Conservation (phyloP, 1,140 invertebrate species). For the Drosophila subobscura region DNA sequence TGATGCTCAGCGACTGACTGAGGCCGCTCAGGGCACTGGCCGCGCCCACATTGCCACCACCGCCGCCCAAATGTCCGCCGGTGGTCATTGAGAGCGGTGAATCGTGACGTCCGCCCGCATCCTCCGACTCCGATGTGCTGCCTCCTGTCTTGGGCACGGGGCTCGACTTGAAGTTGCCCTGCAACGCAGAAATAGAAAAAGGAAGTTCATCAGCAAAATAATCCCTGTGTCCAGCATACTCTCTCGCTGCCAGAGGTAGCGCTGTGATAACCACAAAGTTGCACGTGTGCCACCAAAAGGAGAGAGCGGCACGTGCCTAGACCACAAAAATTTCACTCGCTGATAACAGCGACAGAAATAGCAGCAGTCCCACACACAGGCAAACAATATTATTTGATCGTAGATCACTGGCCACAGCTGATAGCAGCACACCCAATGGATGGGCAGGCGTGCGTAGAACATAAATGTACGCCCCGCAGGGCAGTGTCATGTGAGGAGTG, state of each 20-base stretch:
- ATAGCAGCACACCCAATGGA: conserved; percentile 15
- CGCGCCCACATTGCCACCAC: conserved; percentile 75
- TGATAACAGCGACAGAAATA: conserved; percentile 38
- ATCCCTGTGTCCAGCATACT: neutral
- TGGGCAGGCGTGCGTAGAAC: no score
- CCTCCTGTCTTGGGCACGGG: conserved; percentile 86
- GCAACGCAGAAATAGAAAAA: conserved; percentile 49
- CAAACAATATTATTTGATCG: conserved; percentile 36
- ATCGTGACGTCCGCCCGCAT: conserved; percentile 85
- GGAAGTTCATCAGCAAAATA: neutral
- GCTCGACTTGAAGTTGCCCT: conserved; percentile 87
- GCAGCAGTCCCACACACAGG: conserved; percentile 2
- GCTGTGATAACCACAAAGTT: conserved; percentile 1
- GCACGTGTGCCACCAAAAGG: conserved; percentile 26
- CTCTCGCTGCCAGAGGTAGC: neutral
- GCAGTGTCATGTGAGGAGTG: conserved; percentile 37
- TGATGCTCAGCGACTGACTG: conserved; percentile 86
- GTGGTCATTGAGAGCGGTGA: conserved; percentile 83
- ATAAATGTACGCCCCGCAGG: neutral
- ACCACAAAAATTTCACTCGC: conserved; percentile 15
- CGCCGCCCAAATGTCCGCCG: conserved; percentile 73
- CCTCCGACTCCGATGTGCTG: conserved; percentile 86
- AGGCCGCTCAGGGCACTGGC: conserved; percentile 69
- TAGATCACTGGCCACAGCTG: conserved; percentile 38
- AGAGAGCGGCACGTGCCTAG: conserved; percentile 53